phyloP scores from a whole-genome alignment of 2,797 vertebrate species.

The Microctenopoma stevenorrisi region DNA sequence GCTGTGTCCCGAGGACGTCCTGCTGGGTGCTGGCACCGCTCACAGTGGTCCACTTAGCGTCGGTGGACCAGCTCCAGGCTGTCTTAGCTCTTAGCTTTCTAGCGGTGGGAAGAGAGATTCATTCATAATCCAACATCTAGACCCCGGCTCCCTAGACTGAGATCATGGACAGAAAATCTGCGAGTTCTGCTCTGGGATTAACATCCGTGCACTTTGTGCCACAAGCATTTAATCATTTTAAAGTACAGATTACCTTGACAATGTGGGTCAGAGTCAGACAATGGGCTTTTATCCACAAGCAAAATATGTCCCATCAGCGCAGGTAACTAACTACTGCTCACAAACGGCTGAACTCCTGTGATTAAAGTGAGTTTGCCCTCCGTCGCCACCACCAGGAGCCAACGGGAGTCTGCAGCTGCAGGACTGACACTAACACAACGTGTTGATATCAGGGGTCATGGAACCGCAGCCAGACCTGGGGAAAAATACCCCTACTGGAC shows the following conservation, averaged over 20 bases:
- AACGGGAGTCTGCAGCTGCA: background rate
- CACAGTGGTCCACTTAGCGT: background rate
- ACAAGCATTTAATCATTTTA: conserved; percentile 67
- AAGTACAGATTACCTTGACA: conserved; percentile 66
- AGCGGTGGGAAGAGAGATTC: background rate
- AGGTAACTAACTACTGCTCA: conserved; percentile 31
- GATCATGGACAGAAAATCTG: conserved; percentile 42
- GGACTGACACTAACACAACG: background rate
- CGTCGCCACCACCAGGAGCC: background rate
- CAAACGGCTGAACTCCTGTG: background rate
- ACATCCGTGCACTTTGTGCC: conserved; percentile 34
- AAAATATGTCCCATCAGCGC: conserved; percentile 12
- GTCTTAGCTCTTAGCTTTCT: conserved; percentile 6
- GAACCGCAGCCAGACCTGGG: background rate
- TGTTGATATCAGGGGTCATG: background rate
- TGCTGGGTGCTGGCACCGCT: background rate
- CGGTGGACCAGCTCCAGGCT: conserved; percentile 5
- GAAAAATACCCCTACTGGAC: background rate
- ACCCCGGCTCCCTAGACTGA: conserved; percentile 24
- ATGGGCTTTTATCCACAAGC: conserved; percentile 38
- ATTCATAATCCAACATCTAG: conserved; percentile 33
- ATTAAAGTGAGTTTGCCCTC: background rate
- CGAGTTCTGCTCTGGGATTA: conserved; percentile 55
- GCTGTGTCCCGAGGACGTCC: background rate
- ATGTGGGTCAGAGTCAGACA: conserved; percentile 71